Conservation (phyloP, 2,797 vertebrate species). For the Luscinia luscinia region DNA sequence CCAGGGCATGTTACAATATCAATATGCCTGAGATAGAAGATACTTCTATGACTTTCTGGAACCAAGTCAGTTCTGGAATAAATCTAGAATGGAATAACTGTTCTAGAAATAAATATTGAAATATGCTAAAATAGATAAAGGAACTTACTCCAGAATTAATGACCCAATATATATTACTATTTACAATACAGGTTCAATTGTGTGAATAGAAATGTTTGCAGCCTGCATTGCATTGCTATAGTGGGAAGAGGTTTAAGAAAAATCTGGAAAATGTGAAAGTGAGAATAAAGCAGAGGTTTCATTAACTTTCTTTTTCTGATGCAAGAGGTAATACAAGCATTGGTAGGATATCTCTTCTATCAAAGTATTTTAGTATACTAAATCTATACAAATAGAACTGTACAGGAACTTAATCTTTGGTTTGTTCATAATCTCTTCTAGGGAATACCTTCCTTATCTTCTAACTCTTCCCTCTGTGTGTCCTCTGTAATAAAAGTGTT, state of each 20-base stretch:
- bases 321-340: background rate
- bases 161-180: background rate
- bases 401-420: background rate
- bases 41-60: background rate
- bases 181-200: background rate
- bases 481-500: background rate
- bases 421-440: background rate
- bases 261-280: background rate
- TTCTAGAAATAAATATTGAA: background rate
- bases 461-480: background rate
- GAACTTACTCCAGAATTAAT: background rate
- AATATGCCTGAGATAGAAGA: background rate
- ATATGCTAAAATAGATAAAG: background rate
- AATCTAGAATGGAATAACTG: background rate
- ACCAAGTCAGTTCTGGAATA: background rate
- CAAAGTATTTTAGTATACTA: background rate
- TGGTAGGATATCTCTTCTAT: background rate
- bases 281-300: background rate
- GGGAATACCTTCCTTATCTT: background rate
- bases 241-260: background rate
- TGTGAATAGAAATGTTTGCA: background rate
- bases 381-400: background rate
- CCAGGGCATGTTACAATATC: background rate
- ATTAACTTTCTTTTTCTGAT: background rate
- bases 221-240: background rate